Base-by-base conservation (phyloP, 2,888 invertebrate species). In the Stenichneumon culpator region DNA sequence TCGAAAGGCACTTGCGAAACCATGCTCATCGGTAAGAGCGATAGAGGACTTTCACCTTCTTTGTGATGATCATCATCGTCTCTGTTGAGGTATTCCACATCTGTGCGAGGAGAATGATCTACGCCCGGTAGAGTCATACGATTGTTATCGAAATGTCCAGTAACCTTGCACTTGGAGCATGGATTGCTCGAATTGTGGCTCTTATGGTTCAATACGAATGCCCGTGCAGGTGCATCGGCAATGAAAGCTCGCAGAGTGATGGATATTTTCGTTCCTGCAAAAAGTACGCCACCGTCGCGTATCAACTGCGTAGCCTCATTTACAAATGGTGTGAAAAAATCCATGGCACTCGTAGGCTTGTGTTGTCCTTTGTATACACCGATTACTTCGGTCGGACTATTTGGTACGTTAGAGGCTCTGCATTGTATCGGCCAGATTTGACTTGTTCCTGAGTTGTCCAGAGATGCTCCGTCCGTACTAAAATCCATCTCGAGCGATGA, bases 151-250 rank as follows among this genome's bases (percentile, higher is more conserved):
- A 65, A 83, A 54, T 57, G n/a, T 4, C 90, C 89, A 68, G 72
- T 57, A 19, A 82, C 78, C 16, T 52, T 84, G 80, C 89, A 89
- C 72, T 87, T 87, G 16, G 80, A 80, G 78, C 89, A 90, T 39
- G 86, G 77, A 52, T 79, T 70, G 19, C 72, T 83, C 65, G 86
- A 86, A 47, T 74, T 83, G 65, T 89, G 89, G 3, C 82, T 72
- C 77, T 83, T 87, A 22, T 75, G 70, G 52, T 83, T 74, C 11
- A 82, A 36, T 32, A 88, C 72, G 69, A 84, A 87, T 1, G 84
- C 75, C 82, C 84, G 86, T 16, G 89, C 89, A 7, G 88, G 88
- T 39, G 88, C 88, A 83, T 90, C 89, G 67, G 87, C 87, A 60
- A 86, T 82, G 36, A 88, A 77, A 28, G 79, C 74, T 44, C 80